A percentile compares a stretch with the other conserved stretches of the same genome.
phyloP scores from a whole-genome alignment of 2,888 invertebrate genomes.

The Thecophora atra region DNA sequence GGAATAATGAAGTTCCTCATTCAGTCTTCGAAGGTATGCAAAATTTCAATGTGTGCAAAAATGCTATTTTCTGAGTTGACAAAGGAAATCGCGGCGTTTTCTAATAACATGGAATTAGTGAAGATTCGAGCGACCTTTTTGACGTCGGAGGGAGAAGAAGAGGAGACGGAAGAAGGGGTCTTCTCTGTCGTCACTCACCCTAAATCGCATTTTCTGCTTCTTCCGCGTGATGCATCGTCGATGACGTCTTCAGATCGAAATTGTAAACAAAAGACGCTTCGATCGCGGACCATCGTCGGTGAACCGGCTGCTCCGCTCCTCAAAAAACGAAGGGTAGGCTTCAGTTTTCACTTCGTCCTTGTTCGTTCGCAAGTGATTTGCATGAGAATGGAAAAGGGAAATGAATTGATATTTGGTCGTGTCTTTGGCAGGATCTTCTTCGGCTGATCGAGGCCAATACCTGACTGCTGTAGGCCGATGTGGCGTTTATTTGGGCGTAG shows the following conservation, averaged over 20 bases:
- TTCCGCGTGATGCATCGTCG: conserved; percentile 11
- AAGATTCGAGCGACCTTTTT: conserved; percentile 28
- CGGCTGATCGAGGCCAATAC: conserved; percentile 29
- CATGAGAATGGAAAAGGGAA: conserved; percentile 60
- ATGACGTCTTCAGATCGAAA: conserved; percentile 53
- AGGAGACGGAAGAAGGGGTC: background rate
- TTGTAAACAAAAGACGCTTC: conserved; percentile 39
- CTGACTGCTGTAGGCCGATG: conserved; percentile 9
- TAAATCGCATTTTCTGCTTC: background rate
- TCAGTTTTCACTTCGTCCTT: conserved; percentile 30
- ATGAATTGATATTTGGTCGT: conserved; percentile 64
- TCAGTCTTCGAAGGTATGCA: conserved; percentile 37
- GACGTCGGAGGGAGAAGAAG: background rate
- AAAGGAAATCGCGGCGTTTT: conserved; percentile 12
- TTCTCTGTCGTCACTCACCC: background rate
- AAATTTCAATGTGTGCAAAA: conserved; percentile 43
- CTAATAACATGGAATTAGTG: conserved; percentile 36
- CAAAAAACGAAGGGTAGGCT: background rate
- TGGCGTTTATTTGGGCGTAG: conserved; percentile 3
- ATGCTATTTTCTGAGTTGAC: background rate
- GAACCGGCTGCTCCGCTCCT: background rate
- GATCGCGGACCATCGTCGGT: background rate
- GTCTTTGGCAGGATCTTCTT: conserved; percentile 54
- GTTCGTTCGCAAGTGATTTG: conserved; percentile 59
- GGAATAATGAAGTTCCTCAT: conserved; percentile 38